Evolutionary conservation across 2,113 vertebrate species (phyloP).

Genomic region (Spizaetus ornatus): DNA sequence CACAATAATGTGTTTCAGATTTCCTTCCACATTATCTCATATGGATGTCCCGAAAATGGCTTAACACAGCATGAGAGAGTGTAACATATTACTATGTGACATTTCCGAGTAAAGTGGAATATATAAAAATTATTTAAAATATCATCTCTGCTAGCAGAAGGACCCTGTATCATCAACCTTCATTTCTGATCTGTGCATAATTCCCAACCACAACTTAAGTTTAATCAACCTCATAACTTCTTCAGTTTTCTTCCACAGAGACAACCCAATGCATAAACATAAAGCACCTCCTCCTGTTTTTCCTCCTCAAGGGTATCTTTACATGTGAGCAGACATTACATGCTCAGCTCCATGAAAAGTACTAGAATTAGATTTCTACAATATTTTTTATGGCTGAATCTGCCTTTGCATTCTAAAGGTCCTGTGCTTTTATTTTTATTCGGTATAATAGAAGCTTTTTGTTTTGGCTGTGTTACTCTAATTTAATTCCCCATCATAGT

Average conservation of each 20-base stretch:
- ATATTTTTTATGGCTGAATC: conserved; percentile 45
- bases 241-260: conserved; percentile 39
- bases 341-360: conserved; percentile 50
- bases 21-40: background rate
- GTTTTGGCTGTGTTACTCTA: background rate
- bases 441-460: background rate
- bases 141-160: background rate
- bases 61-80: background rate
- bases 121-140: conserved; percentile 14
- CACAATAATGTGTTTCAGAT: background rate
- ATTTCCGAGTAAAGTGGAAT: background rate
- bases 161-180: conserved; percentile 18
- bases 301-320: conserved; percentile 52
- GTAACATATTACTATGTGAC: background rate
- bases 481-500: conserved; percentile 4
- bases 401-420: conserved; percentile 20
- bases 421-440: conserved; percentile 1
- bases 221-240: conserved; percentile 63
- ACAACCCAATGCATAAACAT: conserved; percentile 63
- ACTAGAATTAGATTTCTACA: conserved; percentile 58
- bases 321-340: conserved; percentile 51
- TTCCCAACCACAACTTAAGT: conserved; percentile 49
- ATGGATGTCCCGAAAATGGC: background rate
- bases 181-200: conserved; percentile 42
- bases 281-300: conserved; percentile 54